Evolutionary conservation across 35 echinoderm and acorn worm genomes (phyloP), one percentile per base, ranked within the genome.

Genomic region (Apostichopus japonicus): DNA sequence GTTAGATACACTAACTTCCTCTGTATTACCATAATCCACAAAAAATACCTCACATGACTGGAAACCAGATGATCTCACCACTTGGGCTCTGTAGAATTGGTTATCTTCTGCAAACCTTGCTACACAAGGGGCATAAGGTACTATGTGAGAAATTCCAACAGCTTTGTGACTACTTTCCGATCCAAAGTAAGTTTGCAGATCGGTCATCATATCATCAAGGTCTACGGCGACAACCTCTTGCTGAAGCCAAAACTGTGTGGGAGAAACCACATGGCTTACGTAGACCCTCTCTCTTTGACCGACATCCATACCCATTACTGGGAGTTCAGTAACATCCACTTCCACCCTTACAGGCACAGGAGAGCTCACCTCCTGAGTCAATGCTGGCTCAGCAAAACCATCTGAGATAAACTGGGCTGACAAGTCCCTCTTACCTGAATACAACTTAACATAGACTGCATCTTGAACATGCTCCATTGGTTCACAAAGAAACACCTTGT

Each of bases 11-110:
- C n/a, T 90, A 9, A 82, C 93, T 23, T 92, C 80, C 72, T 94
- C 95, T 6, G 90, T 87, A 81, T 97, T 97, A 23, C 96, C 96
- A 93, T 95, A 97, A 62, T 97, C 96, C 24, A 97, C 93, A 93
- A 97, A 97, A 19, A 93, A 92, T 19, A 94, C 93, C 56, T 82
- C 88, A 91, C 94, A 97, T 6, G 90, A 44, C 13, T 93, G 77
- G 5, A 87, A 19, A 8, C 91, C 93, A 25, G 78, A 79, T 23
- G 56, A 90, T 79, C 92, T 94, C 2, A 91, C 58, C 1, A 95
- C 91, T 27, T 88, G 59, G 1, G 78, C 93, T 86, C 96, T 90
- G 56, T 97, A 97, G 75, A 79, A 95, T 19, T 73, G 70, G 16
- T 79, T 92, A 82, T 97, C 96, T 55, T 97, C 96, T n/a, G 95